These are phyloP conservation scores for Trididemnum nubilum DNA, from an alignment of 23 tunicate genomes.

Conservation along the genomic window DNA sequence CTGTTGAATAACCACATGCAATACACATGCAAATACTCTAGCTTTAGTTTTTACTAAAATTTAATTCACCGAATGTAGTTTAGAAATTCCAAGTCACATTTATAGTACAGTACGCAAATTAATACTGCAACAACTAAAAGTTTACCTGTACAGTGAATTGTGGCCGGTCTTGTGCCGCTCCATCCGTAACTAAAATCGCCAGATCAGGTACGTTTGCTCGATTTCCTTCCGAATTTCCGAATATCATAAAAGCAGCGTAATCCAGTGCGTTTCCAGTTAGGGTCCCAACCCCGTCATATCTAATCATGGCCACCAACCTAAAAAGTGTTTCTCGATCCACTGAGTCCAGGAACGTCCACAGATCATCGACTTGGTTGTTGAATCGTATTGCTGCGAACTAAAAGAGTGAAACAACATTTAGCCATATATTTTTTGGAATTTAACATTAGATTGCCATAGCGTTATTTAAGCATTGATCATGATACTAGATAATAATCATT, in stretches of 20 bases:
- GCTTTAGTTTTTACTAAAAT: no score
- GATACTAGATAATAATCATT: no score
- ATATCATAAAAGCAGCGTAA: slow-evolving; percentile 55
- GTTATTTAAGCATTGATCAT: no score
- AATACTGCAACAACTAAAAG: no score
- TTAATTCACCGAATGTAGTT: no score
- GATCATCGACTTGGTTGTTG: slow-evolving; percentile 55
- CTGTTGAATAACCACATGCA: no score
- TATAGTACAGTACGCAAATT: no score
- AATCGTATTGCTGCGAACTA: slow-evolving; percentile 85
- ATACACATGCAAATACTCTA: no score
- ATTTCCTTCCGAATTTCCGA: slow-evolving; percentile 39
- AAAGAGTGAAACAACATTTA: background rate
- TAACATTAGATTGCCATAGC: no score
- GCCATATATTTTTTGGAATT: no score
- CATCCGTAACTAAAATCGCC: slow-evolving; percentile 84
- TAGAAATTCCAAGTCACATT: no score
- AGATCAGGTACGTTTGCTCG: slow-evolving; percentile 56
- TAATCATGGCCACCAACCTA: slow-evolving; percentile 24
- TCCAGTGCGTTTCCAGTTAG: slow-evolving; percentile 76
- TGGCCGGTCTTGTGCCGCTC: slow-evolving; percentile 86
- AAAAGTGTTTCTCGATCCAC: slow-evolving; percentile 37
- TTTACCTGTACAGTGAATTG: slow-evolving; percentile 49
- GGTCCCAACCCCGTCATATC: slow-evolving; percentile 73
- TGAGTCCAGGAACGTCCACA: slow-evolving; percentile 61